phyloP scores from a whole-genome alignment of 2,888 invertebrate genomes.

The Meiosimyza decipiens region DNA sequence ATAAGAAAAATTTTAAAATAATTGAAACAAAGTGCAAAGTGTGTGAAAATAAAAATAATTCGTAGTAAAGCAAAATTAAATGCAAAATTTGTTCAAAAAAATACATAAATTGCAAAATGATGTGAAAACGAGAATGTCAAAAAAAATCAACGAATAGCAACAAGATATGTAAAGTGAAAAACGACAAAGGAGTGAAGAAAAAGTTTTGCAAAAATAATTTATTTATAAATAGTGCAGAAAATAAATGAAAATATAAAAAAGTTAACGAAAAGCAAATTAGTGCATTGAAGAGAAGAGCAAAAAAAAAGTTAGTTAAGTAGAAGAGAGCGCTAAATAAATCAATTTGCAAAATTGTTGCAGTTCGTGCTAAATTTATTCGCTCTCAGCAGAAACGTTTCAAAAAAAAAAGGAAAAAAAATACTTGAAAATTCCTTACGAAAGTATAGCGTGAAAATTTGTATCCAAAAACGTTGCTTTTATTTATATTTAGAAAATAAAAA shows the following conservation, averaged over 20 bases:
- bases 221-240: slow-evolving; percentile 28
- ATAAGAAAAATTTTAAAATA: not conserved
- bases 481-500: slow-evolving; percentile 43
- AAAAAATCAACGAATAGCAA: slow-evolving; percentile 36
- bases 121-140: slow-evolving; percentile 33
- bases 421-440: not conserved
- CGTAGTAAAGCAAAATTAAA: slow-evolving; percentile 9
- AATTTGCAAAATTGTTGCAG: slow-evolving; percentile 8
- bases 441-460: not conserved
- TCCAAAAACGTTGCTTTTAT: not conserved
- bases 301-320: not conserved
- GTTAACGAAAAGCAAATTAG: not conserved
- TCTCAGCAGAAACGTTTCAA: not conserved
- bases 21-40: slow-evolving; percentile 21
- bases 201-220: slow-evolving; percentile 10
- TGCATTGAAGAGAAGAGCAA: not conserved
- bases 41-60: slow-evolving; percentile 24
- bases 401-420: slow-evolving; percentile 1
- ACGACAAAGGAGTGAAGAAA: slow-evolving; percentile 13
- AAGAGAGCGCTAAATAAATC: slow-evolving; percentile 11
- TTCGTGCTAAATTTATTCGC: too few species aligned
- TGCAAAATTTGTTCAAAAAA: slow-evolving; percentile 31
- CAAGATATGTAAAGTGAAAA: slow-evolving; percentile 28
- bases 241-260: slow-evolving; percentile 2
- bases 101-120: slow-evolving; percentile 26